Conservation (phyloP, 2,888 invertebrate species). For the Cryptus viduatorius region DNA sequence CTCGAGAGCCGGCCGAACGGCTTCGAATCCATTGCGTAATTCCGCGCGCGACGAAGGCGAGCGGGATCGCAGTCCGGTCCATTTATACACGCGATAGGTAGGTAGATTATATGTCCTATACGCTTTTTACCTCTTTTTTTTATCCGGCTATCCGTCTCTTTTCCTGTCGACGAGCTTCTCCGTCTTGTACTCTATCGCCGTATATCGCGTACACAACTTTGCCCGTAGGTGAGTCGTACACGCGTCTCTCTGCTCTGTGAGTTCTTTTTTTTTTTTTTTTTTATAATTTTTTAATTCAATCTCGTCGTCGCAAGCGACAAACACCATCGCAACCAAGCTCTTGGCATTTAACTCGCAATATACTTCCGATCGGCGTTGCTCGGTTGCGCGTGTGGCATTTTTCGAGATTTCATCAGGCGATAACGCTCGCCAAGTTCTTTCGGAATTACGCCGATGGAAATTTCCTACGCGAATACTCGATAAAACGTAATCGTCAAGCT, state of each 20-base stretch:
- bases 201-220: neutral
- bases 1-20: conserved; percentile 80
- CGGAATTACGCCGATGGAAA: conserved; percentile 73
- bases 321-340: conserved; percentile 62
- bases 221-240: conserved; percentile 46
- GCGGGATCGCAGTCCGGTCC: conserved; percentile 81
- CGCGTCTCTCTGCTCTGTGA: conserved; percentile 49
- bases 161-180: conserved; percentile 46
- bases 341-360: conserved; percentile 78
- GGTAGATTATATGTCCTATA: conserved; percentile 71
- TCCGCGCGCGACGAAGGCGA: conserved; percentile 82
- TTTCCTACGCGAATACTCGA: conserved; percentile 73
- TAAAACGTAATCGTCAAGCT: conserved; percentile 33
- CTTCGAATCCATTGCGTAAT: conserved; percentile 83
- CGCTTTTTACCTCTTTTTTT: conserved; percentile 65
- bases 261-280: conserved; percentile 63
- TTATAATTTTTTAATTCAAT: conserved; percentile 17
- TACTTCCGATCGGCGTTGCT: conserved; percentile 78
- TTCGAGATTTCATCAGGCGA: conserved; percentile 76
- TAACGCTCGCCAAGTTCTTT: conserved; percentile 70
- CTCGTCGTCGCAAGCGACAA: conserved; percentile 52
- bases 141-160: conserved; percentile 64
- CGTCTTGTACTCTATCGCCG: conserved; percentile 48
- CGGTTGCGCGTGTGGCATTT: conserved; percentile 72
- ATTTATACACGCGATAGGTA: conserved; percentile 78